Base-by-base conservation (phyloP, 2,797 vertebrate genomes). In the Sebastiscus tertius region DNA sequence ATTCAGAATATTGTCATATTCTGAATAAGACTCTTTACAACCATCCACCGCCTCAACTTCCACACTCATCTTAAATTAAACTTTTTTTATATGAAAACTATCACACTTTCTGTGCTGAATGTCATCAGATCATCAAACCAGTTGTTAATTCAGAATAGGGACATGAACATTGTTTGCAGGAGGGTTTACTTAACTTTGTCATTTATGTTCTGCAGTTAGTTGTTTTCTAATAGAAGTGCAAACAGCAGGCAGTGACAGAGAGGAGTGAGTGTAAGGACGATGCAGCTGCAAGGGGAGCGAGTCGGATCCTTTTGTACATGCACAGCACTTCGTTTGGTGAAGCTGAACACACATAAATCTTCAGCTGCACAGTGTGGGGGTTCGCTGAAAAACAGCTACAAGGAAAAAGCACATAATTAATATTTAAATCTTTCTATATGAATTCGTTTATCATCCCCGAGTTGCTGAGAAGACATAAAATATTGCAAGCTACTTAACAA, bases 381-480 rank as follows among this genome's bases (percentile, higher is more conserved):
- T 58, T 79, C 27, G 33, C 52, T 39, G 64, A 46, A 72, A 82
- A 77, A 75, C 69, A 70, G 76, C 76, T 75, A 65, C 67, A 70
- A 75, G 77, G 26, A 65, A 75, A 83, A 79, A 26, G 22, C 42
- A 56, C 16, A 74, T 61, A 36, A 83, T 88, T 76, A 72, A 82
- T 80, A 82, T 81, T 75, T 73, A 80, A 74, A 62, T 81, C 13
- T 49, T 63, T 65, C 24, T 59, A 67, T 70, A 52, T 84, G 29
- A 68, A 74, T 74, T 58, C 3, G 18, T 82, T 88, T 31, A 69
- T 76, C 69, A 70, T 70, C 62, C 70, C 29, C 65, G 36, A 81
- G 69, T 66, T 76, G 66, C 62, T 42, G 66, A 80, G 58, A 65
- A 80, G 61, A 80, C 22, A 52, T 66, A 39, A 64, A 74, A 82